Conservation (phyloP, 2,113 vertebrate species). For the Tenrec ecaudatus region DNA sequence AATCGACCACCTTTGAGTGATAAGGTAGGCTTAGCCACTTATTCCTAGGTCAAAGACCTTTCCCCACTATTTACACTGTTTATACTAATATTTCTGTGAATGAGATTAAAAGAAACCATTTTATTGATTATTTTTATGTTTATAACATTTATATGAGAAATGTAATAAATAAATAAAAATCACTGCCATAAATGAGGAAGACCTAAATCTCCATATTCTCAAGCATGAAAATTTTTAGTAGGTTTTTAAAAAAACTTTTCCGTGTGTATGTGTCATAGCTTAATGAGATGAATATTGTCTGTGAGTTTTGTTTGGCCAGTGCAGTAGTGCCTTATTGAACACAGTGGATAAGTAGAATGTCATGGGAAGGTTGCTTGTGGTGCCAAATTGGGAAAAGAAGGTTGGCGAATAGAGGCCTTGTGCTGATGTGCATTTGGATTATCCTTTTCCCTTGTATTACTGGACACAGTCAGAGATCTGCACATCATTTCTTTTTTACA, state of each 20-base stretch:
- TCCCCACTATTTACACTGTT: constrained; percentile 53
- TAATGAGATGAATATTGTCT: not conserved
- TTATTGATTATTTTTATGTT: constrained; percentile 31
- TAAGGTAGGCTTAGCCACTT: constrained; percentile 84
- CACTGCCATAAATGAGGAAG: not conserved
- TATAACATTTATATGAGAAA: not conserved
- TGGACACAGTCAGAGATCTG: too few relatives aligned
- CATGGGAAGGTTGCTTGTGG: too few relatives aligned
- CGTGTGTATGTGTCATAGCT: not conserved
- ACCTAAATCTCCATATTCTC: constrained; percentile 33
- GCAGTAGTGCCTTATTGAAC: too few relatives aligned
- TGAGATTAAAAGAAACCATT: constrained; percentile 14
- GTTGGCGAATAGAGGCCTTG: too few relatives aligned
- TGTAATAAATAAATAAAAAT: not conserved
- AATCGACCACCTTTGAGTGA: constrained; percentile 91
- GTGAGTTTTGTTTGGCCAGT: too few relatives aligned
- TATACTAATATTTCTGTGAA: constrained; percentile 48
- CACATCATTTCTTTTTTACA: not conserved
- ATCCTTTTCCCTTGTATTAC: too few relatives aligned
- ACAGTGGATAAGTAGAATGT: too few relatives aligned
- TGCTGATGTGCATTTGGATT: too few relatives aligned
- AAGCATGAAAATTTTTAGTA: not conserved
- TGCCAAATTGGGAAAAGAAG: too few relatives aligned
- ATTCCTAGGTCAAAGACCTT: not conserved
- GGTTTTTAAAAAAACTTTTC: not conserved